Percentiles rank a stretch among this genome's conserved stretches.
These are phyloP conservation scores for Axea sp. DNA, from an alignment of 2,888 invertebrate species.

Conservation along the genomic window DNA sequence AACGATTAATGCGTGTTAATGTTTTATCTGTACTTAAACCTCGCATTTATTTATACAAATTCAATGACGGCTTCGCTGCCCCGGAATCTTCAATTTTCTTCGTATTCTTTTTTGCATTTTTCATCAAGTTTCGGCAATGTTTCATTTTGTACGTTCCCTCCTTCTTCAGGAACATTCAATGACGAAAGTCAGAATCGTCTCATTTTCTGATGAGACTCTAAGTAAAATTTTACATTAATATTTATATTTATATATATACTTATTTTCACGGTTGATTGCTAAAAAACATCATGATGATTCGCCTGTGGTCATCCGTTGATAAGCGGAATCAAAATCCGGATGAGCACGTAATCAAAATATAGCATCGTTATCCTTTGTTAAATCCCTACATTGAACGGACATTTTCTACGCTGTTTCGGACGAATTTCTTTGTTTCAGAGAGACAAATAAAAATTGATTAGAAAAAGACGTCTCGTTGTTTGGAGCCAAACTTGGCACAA, in stretches of 20 bases:
- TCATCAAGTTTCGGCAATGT: constrained; percentile 22
- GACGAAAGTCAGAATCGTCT: constrained; percentile 34
- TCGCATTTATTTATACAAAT: constrained; percentile 51
- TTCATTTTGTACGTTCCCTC: constrained; percentile 21
- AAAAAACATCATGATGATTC: constrained; percentile 48
- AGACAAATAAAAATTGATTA: constrained; percentile 39
- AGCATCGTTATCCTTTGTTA: constrained; percentile 32
- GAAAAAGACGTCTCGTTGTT: constrained; percentile 59
- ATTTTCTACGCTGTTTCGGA: constrained; percentile 42
- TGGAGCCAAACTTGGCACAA: constrained; percentile 55
- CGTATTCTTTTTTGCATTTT: not conserved
- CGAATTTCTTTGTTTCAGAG: constrained; percentile 33
- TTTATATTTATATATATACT: constrained; percentile 33
- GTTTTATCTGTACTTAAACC: constrained; percentile 64
- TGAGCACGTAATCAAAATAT: constrained; percentile 57
- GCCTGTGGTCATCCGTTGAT: constrained; percentile 34
- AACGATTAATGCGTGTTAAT: constrained; percentile 73
- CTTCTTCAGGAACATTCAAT: constrained; percentile 19
- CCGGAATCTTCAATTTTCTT: constrained; percentile 1
- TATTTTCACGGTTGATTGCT: constrained; percentile 50
- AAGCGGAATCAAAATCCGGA: constrained; percentile 36
- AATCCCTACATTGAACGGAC: constrained; percentile 45
- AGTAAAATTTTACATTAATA: constrained; percentile 51
- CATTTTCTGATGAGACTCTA: constrained; percentile 36
- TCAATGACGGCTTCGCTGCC: constrained; percentile 10